phyloP scores from a whole-genome alignment of 2,113 vertebrate species.

The Oryctolagus cuniculus region DNA sequence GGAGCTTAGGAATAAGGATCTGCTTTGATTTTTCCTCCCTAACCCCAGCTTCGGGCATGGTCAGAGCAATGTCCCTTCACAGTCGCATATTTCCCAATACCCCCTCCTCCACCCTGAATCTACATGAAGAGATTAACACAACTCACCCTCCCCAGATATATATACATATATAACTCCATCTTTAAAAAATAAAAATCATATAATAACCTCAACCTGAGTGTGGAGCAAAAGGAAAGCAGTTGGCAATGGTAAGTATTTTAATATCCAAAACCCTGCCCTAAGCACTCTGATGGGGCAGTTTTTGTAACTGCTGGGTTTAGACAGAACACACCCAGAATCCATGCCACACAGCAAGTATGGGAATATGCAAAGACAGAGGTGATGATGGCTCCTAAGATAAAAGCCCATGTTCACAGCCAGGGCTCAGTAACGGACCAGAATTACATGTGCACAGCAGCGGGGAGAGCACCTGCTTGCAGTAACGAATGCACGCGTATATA shows the following conservation, averaged over 20 bases:
- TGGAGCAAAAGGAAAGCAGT: slow-evolving; percentile 30
- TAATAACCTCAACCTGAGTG: neutral
- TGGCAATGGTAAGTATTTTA: neutral
- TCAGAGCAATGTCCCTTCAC: neutral
- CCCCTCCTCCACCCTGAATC: neutral
- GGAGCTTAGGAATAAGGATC: neutral
- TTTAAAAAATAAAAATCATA: slow-evolving; percentile 25
- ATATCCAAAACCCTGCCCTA: neutral
- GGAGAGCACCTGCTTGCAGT: neutral
- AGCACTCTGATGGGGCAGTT: neutral
- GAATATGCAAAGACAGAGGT: neutral
- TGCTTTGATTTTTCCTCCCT: neutral
- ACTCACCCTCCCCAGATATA: neutral
- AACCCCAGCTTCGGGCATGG: neutral
- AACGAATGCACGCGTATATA: neutral
- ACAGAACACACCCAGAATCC: neutral
- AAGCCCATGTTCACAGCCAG: neutral
- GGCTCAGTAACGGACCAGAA: neutral
- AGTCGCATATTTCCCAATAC: neutral
- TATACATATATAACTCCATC: neutral
- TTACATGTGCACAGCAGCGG: neutral
- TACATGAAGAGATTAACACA: neutral
- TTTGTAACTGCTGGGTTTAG: neutral
- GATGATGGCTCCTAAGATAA: neutral
- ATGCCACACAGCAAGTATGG: neutral